Percentiles rank a stretch among this genome's conserved stretches.
Conservation (phyloP, 2,888 invertebrate species). For the Morpho deidamia region DNA sequence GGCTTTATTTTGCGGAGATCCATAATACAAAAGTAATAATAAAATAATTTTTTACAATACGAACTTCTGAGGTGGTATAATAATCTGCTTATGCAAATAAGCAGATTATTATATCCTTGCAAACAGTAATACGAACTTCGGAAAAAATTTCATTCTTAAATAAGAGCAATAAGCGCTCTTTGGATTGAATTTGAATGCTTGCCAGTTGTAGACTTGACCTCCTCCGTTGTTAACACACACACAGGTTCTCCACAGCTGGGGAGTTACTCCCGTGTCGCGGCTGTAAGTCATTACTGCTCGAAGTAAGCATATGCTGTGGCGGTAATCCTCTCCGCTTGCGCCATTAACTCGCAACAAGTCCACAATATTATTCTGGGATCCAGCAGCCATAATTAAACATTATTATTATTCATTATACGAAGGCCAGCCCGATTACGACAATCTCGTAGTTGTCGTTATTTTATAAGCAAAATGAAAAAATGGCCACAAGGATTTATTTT, state of each 20-base stretch:
- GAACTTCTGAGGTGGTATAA: constrained; percentile 87
- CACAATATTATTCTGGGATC: constrained; percentile 64
- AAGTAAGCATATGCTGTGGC: constrained; percentile 64
- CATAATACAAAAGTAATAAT: too few species aligned
- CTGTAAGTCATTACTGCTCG: constrained; percentile 42
- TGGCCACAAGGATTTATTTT: too few species aligned
- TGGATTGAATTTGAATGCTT: constrained; percentile 86
- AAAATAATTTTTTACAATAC: too few species aligned
- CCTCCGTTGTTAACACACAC: constrained; percentile 63
- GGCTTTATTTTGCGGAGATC: too few species aligned
- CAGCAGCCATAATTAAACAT: constrained; percentile 54
- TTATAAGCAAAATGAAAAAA: too few species aligned
- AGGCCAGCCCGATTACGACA: constrained; percentile 19
- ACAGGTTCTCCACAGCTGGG: constrained; percentile 50
- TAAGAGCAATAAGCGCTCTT: constrained; percentile 84
- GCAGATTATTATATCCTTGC: constrained; percentile 82
- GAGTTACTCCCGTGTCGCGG: too few species aligned
- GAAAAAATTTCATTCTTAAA: constrained; percentile 72
- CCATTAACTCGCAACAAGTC: constrained; percentile 58
- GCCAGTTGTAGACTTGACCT: constrained; percentile 81
- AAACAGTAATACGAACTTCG: constrained; percentile 89
- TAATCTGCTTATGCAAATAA: constrained; percentile 82
- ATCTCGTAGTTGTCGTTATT: too few species aligned
- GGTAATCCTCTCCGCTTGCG: constrained; percentile 51
- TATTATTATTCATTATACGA: constrained; percentile 31